These are phyloP conservation scores for Axea sp. DNA, from an alignment of 2,888 invertebrate species.

Conservation along the genomic window DNA sequence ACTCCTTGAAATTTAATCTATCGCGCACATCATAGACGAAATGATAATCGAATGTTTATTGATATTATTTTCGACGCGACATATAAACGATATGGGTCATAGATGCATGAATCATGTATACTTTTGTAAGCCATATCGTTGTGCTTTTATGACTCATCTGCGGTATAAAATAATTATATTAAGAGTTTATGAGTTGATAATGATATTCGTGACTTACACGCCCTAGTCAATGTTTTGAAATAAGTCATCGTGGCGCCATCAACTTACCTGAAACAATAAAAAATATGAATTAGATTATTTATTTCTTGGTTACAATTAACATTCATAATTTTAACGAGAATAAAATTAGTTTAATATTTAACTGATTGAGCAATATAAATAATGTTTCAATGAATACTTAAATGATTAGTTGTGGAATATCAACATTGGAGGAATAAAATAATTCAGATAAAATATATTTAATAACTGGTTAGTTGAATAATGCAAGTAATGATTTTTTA, in stretches of 20 bases:
- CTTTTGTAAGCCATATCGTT: constrained; percentile 1
- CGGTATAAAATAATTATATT: background rate
- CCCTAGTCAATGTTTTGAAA: background rate
- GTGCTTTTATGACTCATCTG: background rate
- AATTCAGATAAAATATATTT: too few species aligned
- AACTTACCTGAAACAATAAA: constrained; percentile 44
- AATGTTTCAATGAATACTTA: too few species aligned
- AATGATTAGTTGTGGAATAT: too few species aligned
- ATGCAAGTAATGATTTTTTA: too few species aligned
- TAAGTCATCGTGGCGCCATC: background rate
- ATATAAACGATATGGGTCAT: background rate
- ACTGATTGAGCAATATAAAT: too few species aligned
- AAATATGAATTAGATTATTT: constrained; percentile 14
- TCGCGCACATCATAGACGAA: background rate
- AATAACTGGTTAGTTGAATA: too few species aligned
- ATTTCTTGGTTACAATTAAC: too few species aligned
- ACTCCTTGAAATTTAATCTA: constrained; percentile 23
- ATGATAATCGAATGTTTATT: constrained; percentile 3
- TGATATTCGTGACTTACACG: constrained; percentile 25
- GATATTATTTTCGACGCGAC: constrained; percentile 9
- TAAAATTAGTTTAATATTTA: too few species aligned
- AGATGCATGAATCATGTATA: background rate
- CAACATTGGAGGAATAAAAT: too few species aligned
- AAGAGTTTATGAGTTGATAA: background rate
- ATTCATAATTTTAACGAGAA: too few species aligned